Conservation (phyloP, 2,113 vertebrate species). For the Apodemus speciosus region DNA sequence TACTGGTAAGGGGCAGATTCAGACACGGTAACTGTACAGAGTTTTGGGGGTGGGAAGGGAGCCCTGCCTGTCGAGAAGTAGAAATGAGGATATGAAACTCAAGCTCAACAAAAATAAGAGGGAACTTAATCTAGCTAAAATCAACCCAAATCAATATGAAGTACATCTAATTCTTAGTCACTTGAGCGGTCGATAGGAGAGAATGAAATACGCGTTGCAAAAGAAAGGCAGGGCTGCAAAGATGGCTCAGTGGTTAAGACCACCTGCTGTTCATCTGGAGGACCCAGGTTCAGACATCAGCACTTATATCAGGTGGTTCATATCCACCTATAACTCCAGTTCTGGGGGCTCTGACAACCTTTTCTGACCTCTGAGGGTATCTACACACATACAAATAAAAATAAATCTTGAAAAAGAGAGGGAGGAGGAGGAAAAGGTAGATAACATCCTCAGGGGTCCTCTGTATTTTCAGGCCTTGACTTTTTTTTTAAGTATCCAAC, state of each 20-base stretch:
- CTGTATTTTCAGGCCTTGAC: background rate
- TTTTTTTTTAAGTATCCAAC: background rate
- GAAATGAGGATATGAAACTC: conserved; percentile 49
- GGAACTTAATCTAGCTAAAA: background rate
- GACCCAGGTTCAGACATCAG: background rate
- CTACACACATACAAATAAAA: background rate
- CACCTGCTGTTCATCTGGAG: background rate
- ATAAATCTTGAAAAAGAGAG: background rate
- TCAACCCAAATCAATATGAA: background rate
- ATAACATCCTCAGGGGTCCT: background rate
- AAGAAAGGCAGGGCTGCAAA: background rate
- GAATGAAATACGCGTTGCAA: background rate
- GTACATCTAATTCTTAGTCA: background rate
- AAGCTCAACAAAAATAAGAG: background rate
- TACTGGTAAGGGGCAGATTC: background rate
- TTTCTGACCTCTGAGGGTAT: background rate
- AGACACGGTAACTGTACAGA: background rate
- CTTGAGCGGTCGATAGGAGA: background rate
- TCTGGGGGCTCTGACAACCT: background rate
- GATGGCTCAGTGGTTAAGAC: background rate
- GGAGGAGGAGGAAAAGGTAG: background rate
- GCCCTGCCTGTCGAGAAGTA: background rate
- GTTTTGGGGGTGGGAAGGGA: background rate
- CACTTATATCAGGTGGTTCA: background rate
- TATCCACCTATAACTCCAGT: background rate